Base-by-base conservation (phyloP, 2,113 vertebrate species). In the Spheniscus mendiculus region DNA sequence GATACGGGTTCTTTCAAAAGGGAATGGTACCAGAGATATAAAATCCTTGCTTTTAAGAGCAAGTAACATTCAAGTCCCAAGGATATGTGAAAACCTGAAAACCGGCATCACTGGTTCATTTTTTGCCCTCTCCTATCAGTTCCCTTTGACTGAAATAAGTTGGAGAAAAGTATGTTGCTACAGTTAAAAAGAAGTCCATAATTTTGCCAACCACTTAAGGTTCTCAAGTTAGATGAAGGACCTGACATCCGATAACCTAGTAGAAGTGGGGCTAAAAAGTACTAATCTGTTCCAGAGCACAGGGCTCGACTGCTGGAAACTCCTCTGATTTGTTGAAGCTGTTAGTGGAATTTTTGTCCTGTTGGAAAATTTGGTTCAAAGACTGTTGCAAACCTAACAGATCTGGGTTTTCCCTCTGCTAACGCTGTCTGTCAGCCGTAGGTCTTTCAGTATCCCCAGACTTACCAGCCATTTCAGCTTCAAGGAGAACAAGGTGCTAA, bases 401-500 rank as follows among this genome's bases (percentile, higher is more conserved):
- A 27, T 42, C 18, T 50, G 69, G 7, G 7, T 9, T 72, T 32
- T 72, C 69, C 7, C 22, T 87, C 23, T 66, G 2, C 18, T 38
- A 44, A 16, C 13, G 10, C 0, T 49, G 12, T 53, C n/a, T 47
- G 5, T 36, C 27, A 55, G 53, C 56, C 3, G 2, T 16, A 53
- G 32, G 22, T 42, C 29, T 47, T 34, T 56, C 47, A 22, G 32
- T 30, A 17, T 3, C 8, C 53, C 10, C 5, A 36, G 7, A 93
- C 98, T 98, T 97, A 99, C 98, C 98, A 99, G 97, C 98, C 98
- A 99, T 73, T 98, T 99, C 32, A 99, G 96, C 97, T 98, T 98
- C 95, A 98, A 58, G 78, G 98, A 98, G 82, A 99, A 99, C 70
- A 99, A 96, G 45, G 98, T 98, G 95, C 98, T 98, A 15, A 99